Evolutionary conservation across 2,797 vertebrate species (phyloP), one percentile per base, ranked within the genome.

Genomic region (Ctenopoma kingsleyae): DNA sequence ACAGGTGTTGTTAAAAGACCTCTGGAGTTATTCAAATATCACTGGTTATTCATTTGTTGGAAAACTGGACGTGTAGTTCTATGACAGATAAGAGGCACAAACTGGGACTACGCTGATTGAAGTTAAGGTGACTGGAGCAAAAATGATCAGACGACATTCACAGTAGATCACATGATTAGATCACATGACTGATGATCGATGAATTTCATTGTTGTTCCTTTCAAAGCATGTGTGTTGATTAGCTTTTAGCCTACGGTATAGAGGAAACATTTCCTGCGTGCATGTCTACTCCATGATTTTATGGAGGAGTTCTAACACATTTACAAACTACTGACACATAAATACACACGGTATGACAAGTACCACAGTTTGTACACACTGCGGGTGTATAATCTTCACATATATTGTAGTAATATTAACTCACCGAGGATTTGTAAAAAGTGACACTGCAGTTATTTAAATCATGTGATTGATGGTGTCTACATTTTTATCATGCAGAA

Each of bases 231-330:
- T 58, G 64, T 41, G n/a, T 68, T 71, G 74, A 69, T 74, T 35
- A 67, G 76, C 30, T 62, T 36, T 66, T 68, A 70, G 43, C 44
- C 55, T 76, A 66, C 76, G 74, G 30, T 67, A 64, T 60, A 76
- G 25, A 66, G 81, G 83, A 84, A 82, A 78, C 47, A 69, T 78
- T 84, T 86, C 82, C 89, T 66, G 82, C 81, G 64, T 85, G 84
- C 75, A 76, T 32, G 17, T 86, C 87, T 87, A 66, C 80, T 90
- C 90, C 88, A 88, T 52, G 83, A 85, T 43, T 56, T 23, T 57
- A 89, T 69, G 87, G 86, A 87, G 82, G 86, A 63, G 80, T 91
- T 84, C 80, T 88, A 84, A 76, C 84, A 87, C 82, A 81, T 82
- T 66, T 66, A 84, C 73, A 78, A 71, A 74, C 73, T 82, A 89